These are phyloP conservation scores for Sebastes diaconus DNA, from an alignment of 2,797 vertebrate genomes.

Conservation along the genomic window DNA sequence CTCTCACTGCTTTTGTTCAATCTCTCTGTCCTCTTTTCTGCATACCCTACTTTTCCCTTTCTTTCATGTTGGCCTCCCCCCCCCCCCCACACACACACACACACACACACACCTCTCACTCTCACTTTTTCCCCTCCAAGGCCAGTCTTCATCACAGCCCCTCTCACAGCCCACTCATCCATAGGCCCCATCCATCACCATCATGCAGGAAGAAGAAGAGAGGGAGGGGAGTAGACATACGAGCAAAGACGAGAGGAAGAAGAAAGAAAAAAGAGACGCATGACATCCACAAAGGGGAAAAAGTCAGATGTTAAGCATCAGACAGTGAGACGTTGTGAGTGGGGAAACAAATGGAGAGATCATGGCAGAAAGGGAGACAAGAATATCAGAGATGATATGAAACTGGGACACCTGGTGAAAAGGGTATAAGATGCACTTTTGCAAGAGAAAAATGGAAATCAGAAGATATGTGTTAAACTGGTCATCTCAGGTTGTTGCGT, in stretches of 20 bases:
- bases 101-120: constrained; percentile 24
- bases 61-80: constrained; percentile 23
- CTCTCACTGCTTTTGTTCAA: constrained; percentile 19
- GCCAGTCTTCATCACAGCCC: constrained; percentile 74
- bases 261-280: constrained; percentile 34
- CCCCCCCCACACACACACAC: background rate
- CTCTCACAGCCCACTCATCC: constrained; percentile 73
- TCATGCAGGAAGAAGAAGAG: constrained; percentile 58
- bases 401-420: constrained; percentile 36
- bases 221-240: constrained; percentile 31
- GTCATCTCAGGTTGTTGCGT: constrained; percentile 5
- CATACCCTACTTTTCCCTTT: constrained; percentile 42
- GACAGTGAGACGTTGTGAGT: background rate
- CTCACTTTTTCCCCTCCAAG: constrained; percentile 67
- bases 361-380: background rate
- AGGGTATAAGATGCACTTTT: constrained; percentile 15
- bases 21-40: constrained; percentile 26
- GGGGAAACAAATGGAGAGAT: constrained; percentile 24
- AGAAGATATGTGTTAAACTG: background rate
- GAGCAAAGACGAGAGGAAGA: constrained; percentile 30
- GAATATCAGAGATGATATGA: background rate
- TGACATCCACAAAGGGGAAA: constrained; percentile 50
- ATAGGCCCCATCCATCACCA: constrained; percentile 77
- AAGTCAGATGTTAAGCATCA: constrained; percentile 51
- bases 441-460: constrained; percentile 14